phyloP scores from a whole-genome alignment of 1,140 invertebrate genomes.

The Tenebrio molitor region DNA sequence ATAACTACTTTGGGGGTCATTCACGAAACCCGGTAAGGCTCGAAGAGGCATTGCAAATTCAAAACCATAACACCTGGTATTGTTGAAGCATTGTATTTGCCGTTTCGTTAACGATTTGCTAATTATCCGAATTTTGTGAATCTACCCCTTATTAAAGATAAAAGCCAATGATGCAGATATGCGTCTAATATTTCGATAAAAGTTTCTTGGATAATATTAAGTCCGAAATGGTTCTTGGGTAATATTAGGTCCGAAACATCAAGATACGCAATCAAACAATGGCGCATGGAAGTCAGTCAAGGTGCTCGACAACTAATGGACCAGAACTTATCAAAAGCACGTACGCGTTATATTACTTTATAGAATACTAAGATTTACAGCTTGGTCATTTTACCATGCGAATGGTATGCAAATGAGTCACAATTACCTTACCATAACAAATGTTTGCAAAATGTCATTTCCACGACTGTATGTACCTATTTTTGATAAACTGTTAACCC shows the following conservation, averaged over 20 bases:
- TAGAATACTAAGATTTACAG: conserved; percentile 5
- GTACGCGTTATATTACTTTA: conserved; percentile 30
- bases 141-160: too few species aligned
- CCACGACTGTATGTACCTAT: neutral
- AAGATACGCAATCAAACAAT: conserved; percentile 10
- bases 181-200: neutral
- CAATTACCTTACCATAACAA: conserved; percentile 17
- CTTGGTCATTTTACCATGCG: conserved; percentile 2
- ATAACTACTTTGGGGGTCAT: too few species aligned
- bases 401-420: conserved; percentile 26
- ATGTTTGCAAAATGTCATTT: conserved; percentile 14
- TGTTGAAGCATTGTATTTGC: too few species aligned
- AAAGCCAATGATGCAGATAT: too few species aligned
- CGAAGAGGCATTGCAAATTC: too few species aligned
- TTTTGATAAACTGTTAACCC: neutral
- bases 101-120: too few species aligned
- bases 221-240: too few species aligned
- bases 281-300: conserved; percentile 20
- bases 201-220: neutral
- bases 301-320: conserved; percentile 30
- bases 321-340: conserved; percentile 35
- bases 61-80: too few species aligned
- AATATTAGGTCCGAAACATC: neutral
- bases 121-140: too few species aligned
- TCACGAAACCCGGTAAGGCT: too few species aligned